Base-by-base conservation (phyloP, 2,113 vertebrate genomes). In the Dipodomys merriami region DNA sequence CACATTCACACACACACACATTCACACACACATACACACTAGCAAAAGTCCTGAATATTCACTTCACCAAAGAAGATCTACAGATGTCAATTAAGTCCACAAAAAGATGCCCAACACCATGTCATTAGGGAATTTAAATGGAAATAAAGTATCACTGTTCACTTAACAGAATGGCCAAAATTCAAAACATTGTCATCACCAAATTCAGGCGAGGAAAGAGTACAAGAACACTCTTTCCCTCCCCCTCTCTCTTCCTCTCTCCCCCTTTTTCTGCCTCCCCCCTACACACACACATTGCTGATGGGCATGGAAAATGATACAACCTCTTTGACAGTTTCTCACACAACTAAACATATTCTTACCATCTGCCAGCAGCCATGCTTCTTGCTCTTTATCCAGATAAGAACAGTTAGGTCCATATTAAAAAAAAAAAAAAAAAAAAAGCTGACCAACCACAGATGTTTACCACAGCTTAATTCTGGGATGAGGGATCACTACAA, bases 371-470 rank as follows among this genome's bases (percentile, higher is more conserved):
- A 8, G 57, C 65, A 67, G 53, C 1, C 1, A 6, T 7, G 22
- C 64, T 33, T 46, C 39, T 44, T 57, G 12, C 27, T 91, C 46
- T 94, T 71, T 71, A 57, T 53, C 22, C 84, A 84, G 27, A 74
- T 19, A 39, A 33, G 60, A 85, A 67, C 67, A 74, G 10, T 13
- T 46, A 46, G 2, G 15, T 35, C 35, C 46, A 22, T 33, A 49
- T 11, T 49, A 12, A 49, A 49, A 49, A 49, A 49, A 49, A 30
- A 39, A 67, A 46, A 49, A 5, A 49, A 49, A 49, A 5, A 30
- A 39, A 67, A 35, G 22, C 71, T 35, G 33, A 22, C 23, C 12
- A 30, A 49, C 10, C 49, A 49, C 46, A 35, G 72, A 35, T 46
- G 60, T 46, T 78, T 35, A 60, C 2, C 77, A 77, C 13, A 80